Evolutionary conservation across 30 jellyfish, hydroid and myxozoan species (phyloP).

Genomic region (Clytia hemisphaerica): DNA sequence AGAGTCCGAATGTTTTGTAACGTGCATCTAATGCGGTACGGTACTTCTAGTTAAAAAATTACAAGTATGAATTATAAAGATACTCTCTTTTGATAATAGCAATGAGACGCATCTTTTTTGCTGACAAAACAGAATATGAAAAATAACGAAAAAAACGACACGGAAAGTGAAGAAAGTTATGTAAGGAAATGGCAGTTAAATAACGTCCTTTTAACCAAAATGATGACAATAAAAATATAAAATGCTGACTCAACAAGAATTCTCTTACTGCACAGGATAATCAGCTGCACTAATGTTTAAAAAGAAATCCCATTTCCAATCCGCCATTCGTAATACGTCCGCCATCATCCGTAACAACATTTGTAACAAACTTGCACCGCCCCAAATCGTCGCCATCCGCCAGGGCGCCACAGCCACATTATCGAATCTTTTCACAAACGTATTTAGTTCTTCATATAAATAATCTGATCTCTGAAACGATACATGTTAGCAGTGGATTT

Average conservation of each 20-base stretch:
- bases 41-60: background rate
- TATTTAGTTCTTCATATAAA: slow-evolving; percentile 48
- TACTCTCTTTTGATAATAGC: too few relatives aligned
- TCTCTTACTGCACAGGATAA: slow-evolving; percentile 91
- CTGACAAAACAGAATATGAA: too few relatives aligned
- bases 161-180: too few relatives aligned
- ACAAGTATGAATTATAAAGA: too few relatives aligned
- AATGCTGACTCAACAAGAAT: background rate
- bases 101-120: too few relatives aligned
- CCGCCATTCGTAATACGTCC: slow-evolving; percentile 49
- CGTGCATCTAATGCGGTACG: background rate
- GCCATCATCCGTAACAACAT: slow-evolving; percentile 78
- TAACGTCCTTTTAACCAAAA: background rate
- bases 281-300: slow-evolving; percentile 88
- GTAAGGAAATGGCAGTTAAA: too few relatives aligned
- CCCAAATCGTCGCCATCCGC: slow-evolving; percentile 99
- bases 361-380: slow-evolving; percentile 85
- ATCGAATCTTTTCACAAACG: slow-evolving; percentile 40
- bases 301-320: slow-evolving; percentile 96
- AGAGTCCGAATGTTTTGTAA: too few relatives aligned
- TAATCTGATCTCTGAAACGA: slow-evolving; percentile 68
- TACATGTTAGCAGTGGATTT: slow-evolving; percentile 60
- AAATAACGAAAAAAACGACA: too few relatives aligned
- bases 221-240: background rate
- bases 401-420: slow-evolving; percentile 85